Percentiles rank a stretch among this genome's conserved stretches.
These are phyloP conservation scores for Muscidifurax raptorellus DNA, from an alignment of 1,140 invertebrate genomes.

Conservation along the genomic window DNA sequence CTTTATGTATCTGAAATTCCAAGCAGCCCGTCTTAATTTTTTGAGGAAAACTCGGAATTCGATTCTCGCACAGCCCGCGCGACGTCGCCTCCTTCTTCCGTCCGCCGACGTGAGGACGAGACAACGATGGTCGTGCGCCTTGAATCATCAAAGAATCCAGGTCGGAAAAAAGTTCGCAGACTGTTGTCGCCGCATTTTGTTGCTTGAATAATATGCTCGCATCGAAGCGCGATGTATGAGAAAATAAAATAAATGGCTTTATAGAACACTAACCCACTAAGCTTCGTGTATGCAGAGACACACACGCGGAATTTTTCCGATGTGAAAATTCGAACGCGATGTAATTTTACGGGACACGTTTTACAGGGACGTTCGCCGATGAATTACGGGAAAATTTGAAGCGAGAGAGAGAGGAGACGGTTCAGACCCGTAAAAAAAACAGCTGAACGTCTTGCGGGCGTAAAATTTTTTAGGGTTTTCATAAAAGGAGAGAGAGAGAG, in stretches of 20 bases:
- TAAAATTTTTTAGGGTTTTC: constrained; percentile 2
- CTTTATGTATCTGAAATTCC: constrained; percentile 5
- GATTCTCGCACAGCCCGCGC: background rate
- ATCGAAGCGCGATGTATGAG: background rate
- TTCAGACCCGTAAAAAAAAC: background rate
- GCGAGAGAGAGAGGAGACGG: background rate
- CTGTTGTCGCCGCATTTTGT: background rate
- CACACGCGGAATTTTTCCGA: background rate
- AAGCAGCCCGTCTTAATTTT: constrained; percentile 5
- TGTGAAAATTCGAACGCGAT: background rate
- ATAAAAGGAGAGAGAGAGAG: background rate
- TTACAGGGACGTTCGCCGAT: background rate
- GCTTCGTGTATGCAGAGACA: background rate
- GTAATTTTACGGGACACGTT: background rate
- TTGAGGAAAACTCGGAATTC: constrained; percentile 15
- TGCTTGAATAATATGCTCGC: background rate
- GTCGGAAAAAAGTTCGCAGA: background rate
- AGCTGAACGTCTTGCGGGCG: background rate
- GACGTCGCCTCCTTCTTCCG: background rate
- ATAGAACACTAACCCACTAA: background rate
- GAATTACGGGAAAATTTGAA: background rate
- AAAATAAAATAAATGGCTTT: background rate
- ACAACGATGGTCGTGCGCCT: constrained; percentile 19
- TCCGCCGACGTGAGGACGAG: background rate
- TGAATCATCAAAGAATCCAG: constrained; percentile 6